A percentile compares a stretch with the other conserved stretches of the same genome.
phyloP scores from a whole-genome alignment of 2,113 vertebrate species.

The Neoarius graeffei region DNA sequence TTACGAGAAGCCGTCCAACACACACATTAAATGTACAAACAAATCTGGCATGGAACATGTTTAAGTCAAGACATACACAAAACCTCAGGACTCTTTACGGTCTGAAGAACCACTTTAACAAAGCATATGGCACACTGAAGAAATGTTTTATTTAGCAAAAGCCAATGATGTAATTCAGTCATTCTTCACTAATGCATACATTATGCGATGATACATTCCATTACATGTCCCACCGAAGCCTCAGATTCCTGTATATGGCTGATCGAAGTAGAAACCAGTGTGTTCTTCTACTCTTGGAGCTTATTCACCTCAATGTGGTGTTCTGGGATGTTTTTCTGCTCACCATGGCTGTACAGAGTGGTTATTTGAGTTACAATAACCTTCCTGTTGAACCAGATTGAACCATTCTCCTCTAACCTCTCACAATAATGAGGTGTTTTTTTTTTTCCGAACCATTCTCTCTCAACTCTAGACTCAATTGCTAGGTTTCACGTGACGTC shows the following conservation, averaged over 20 bases:
- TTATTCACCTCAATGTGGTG: neutral
- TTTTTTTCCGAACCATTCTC: neutral
- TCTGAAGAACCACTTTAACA: neutral
- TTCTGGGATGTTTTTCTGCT: neutral
- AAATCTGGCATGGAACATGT: neutral
- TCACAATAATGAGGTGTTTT: neutral
- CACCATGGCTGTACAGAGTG: neutral
- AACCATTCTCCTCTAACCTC: neutral
- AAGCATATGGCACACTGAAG: neutral
- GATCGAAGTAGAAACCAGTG: neutral
- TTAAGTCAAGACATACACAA: neutral
- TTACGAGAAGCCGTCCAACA: slow-evolving; percentile 26
- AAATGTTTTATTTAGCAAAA: neutral
- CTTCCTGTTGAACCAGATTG: neutral
- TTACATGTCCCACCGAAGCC: neutral
- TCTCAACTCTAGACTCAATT: neutral
- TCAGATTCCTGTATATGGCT: neutral
- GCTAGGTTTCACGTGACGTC: too few species aligned
- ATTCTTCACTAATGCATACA: neutral
- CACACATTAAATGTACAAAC: neutral
- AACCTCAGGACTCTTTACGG: neutral
- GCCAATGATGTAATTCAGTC: neutral
- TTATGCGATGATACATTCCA: neutral
- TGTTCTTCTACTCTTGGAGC: neutral
- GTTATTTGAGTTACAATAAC: neutral